Base-by-base conservation (phyloP, 2,113 vertebrate genomes). In the Channa argus region DNA sequence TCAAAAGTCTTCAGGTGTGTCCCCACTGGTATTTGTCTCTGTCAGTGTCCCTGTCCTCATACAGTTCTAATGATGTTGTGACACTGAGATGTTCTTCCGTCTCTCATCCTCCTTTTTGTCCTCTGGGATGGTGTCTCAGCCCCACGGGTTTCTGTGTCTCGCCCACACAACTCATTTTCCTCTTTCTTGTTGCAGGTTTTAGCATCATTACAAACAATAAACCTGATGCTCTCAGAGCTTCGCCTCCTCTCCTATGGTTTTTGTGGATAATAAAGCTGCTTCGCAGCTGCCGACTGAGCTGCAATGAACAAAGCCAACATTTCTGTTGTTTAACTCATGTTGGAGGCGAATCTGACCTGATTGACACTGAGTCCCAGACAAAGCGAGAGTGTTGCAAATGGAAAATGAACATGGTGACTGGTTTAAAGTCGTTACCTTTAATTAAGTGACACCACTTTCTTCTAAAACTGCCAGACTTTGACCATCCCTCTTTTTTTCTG, bases 131-230 rank as follows among this genome's bases (percentile, higher is more conserved):
- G 33, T 11, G 8, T 52, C 65, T 15, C 43, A 6, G 44, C 58
- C 75, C 38, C 38, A 8, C 8, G 46, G 75, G 67, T 39, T 68
- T 55, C 24, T 70, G 45, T 3, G 36, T 45, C 33, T 71, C 52
- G 44, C 59, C 66, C 6, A 58, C 44, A 41, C 52, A 41, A 14
- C 58, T 51, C 6, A 2, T 50, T 33, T 45, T 5, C 3, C 13
- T 24, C 34, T 49, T 12, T 61, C 38, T 63, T 72, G 34, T 39
- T 54, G 41, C 5, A 5, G 2, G 24, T 37, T 47, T 55, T 5
- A 55, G 49, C 56, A 34, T 77, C 58, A 49, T 69, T 77, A 55
- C 64, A 63, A 63, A 62, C 64, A 62, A 77, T 77, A 68, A 70
- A 50, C 46, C 13, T 44, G 50, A 63, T 49, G 39, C 43, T 41